These are phyloP conservation scores for Nyctereutes procyonoides DNA, from an alignment of 2,113 vertebrate genomes.

Conservation along the genomic window DNA sequence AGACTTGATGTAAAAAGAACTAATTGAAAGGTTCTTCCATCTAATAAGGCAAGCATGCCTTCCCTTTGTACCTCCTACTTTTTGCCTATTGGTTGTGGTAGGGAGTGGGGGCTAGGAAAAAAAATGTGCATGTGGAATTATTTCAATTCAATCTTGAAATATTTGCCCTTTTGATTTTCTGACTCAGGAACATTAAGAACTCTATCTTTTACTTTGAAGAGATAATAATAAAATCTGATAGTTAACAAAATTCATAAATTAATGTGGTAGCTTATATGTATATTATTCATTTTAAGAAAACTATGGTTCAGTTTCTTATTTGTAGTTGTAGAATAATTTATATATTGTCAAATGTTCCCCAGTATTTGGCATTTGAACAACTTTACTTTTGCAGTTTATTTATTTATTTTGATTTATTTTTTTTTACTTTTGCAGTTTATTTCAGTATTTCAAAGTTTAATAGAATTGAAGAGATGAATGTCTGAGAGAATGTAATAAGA, in stretches of 20 bases:
- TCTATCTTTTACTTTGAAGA: slow-evolving; percentile 44
- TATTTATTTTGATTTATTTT: neutral
- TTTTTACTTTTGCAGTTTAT: neutral
- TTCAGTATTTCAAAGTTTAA: slow-evolving; percentile 13
- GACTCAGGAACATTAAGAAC: neutral
- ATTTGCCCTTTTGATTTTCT: slow-evolving; percentile 50
- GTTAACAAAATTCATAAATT: neutral
- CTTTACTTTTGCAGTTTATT: neutral
- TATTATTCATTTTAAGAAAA: slow-evolving; percentile 24
- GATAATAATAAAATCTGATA: neutral
- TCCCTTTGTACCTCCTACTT: slow-evolving; percentile 56
- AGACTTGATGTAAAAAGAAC: neutral
- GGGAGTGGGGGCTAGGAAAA: neutral
- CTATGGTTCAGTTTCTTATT: neutral
- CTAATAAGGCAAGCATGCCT: slow-evolving; percentile 32
- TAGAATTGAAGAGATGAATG: neutral
- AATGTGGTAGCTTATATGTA: neutral
- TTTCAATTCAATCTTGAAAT: slow-evolving; percentile 40
- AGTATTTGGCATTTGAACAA: neutral
- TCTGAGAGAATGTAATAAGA: neutral
- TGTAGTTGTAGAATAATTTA: neutral
- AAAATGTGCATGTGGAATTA: neutral
- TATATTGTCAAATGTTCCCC: neutral
- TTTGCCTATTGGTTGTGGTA: slow-evolving; percentile 29
- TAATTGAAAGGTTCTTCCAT: neutral